Base-by-base conservation (phyloP, 2,113 vertebrate species). In the Sturnira hondurensis region DNA sequence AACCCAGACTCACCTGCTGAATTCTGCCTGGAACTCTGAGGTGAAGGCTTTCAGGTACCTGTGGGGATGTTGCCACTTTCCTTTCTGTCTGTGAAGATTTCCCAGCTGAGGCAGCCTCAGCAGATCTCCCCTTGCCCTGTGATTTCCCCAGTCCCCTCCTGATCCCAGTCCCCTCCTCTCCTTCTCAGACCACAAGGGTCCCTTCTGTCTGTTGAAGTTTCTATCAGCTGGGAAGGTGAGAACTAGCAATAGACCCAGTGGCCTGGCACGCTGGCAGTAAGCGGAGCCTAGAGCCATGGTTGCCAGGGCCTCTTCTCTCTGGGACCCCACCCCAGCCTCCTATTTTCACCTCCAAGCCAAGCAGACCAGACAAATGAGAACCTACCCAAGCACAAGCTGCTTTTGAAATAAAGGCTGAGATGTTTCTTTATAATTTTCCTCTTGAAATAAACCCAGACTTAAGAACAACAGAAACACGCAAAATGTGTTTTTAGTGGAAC, bases 401-500 rank as follows among this genome's bases (percentile, higher is more conserved):
- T 95, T 70, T 87, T 94, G 89, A 95, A 97, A 92, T 89, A 82
- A 95, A 94, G 92, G 61, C 89, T 96, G 89, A 94, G 94, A 96
- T 95, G 84, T 97, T 96, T 97, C 96, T 97, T 97, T 94, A 93
- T 96, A 94, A 97, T 94, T 96, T 97, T 76, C 95, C 96, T 94
- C 97, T 97, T 96, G 96, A 97, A 97, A 97, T 97, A 97, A 97
- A 96, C 95, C 86, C 95, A 96, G 96, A 98, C 96, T 95, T 91
- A 96, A 95, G 88, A 97, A 94, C 96, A 97, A 97, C 96, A 98
- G 96, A 97, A 97, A 98, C 96, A 96, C 80, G 12, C 89, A 96
- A 95, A 98, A 97, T 98, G 96, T 97, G 97, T 98, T 97, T 96
- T 97, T 97, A 97, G 97, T 97, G 93, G 97, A 97, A 97, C 97